These are phyloP conservation scores for Connochaetes taurinus DNA, from an alignment of 2,113 vertebrate species.

Conservation along the genomic window DNA sequence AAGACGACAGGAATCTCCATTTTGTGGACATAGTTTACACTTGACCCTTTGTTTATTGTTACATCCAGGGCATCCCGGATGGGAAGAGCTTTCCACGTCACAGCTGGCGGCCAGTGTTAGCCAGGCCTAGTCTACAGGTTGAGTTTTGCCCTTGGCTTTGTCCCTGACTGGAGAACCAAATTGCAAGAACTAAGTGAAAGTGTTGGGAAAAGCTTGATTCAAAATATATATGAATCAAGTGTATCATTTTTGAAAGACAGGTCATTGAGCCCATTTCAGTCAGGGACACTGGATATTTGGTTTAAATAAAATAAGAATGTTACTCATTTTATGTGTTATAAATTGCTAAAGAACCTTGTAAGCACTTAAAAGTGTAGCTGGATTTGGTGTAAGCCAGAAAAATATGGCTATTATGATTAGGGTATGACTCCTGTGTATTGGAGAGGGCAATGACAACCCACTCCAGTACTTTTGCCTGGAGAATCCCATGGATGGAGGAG, in stretches of 20 bases:
- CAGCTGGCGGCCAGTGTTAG: background rate
- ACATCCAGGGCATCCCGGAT: background rate
- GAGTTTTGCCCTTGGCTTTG: background rate
- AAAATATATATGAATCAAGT: background rate
- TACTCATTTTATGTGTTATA: background rate
- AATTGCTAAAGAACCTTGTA: background rate
- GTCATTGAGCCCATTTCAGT: background rate
- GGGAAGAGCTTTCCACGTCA: background rate
- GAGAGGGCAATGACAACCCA: too few species aligned
- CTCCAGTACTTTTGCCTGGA: too few species aligned
- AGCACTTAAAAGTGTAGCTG: background rate
- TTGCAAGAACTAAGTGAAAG: background rate
- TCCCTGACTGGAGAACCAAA: background rate
- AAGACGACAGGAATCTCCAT: background rate
- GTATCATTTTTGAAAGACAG: background rate
- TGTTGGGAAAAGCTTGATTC: background rate
- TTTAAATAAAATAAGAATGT: background rate
- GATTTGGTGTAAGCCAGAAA: slow-evolving; percentile 3
- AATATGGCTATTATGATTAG: background rate
- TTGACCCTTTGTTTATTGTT: background rate
- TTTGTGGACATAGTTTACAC: background rate
- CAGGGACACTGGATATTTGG: background rate
- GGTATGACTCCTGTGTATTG: background rate
- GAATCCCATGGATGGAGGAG: too few species aligned
- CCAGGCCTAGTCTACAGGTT: background rate